Conservation (phyloP, 2,888 invertebrate species). For the Euclidia mi region DNA sequence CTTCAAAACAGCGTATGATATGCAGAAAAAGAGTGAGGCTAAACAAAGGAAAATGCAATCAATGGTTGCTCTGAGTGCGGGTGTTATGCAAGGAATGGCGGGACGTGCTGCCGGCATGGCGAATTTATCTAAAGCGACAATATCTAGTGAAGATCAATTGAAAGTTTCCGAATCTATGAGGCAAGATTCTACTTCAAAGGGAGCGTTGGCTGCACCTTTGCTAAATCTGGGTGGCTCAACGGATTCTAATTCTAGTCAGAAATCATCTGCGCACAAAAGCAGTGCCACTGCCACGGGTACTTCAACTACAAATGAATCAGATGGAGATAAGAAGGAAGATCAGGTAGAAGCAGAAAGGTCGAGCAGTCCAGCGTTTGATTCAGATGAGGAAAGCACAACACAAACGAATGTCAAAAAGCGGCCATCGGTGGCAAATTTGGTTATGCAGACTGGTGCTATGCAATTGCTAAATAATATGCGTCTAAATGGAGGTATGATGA, state of each 20-base stretch:
- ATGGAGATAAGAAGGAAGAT: slow-evolving; percentile 85
- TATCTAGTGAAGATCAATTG: slow-evolving; percentile 93
- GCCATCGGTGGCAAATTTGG: slow-evolving; percentile 92
- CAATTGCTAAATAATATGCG: slow-evolving; percentile 89
- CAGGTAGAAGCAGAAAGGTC: slow-evolving; percentile 93
- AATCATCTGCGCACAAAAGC: slow-evolving; percentile 90
- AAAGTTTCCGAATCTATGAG: slow-evolving; percentile 83
- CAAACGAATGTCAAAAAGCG: slow-evolving; percentile 90
- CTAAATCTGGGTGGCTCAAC: slow-evolving; percentile 84
- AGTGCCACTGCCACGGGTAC: slow-evolving; percentile 90
- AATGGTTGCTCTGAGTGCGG: slow-evolving; percentile 97
- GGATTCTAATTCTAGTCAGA: slow-evolving; percentile 91
- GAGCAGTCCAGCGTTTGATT: slow-evolving; percentile 98
- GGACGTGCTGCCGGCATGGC: slow-evolving; percentile 96
- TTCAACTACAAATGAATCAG: slow-evolving; percentile 88
- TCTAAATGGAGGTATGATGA: slow-evolving; percentile 88
- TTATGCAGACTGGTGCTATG: slow-evolving; percentile 91
- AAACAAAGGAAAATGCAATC: slow-evolving; percentile 99
- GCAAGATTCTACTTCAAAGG: slow-evolving; percentile 81
- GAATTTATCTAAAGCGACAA: slow-evolving; percentile 94
- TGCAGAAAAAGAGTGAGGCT: slow-evolving; percentile 99
- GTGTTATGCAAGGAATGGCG: slow-evolving; percentile 97
- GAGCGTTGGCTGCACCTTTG: slow-evolving; percentile 80
- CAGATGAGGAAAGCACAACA: slow-evolving; percentile 96
- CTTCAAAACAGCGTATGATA: slow-evolving; percentile 98